Conservation (phyloP, 1,140 invertebrate species). For the Eueides isabella region DNA sequence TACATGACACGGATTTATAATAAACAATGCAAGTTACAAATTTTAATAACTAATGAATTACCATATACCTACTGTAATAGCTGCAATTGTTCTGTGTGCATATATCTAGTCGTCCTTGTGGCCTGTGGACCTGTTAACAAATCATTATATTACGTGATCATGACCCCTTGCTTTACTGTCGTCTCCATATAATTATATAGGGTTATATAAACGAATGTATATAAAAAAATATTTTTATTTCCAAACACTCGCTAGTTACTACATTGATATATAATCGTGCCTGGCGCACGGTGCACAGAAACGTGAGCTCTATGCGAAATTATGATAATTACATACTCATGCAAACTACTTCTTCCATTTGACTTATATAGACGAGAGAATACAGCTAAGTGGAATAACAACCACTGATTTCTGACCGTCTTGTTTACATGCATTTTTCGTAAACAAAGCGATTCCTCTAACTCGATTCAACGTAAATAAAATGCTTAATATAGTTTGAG, state of each 20-base stretch:
- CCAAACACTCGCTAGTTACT: background rate
- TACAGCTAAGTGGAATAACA: background rate
- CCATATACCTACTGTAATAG: background rate
- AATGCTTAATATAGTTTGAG: background rate
- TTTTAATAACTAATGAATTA: background rate
- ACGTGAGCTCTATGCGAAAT: background rate
- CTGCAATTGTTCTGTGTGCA: background rate
- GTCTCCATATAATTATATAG: background rate
- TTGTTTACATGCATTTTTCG: background rate
- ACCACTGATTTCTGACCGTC: background rate
- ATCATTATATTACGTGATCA: slow-evolving; percentile 9
- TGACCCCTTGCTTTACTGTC: background rate
- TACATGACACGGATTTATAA: too few species aligned
- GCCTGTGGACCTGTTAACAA: background rate
- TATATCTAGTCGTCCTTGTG: slow-evolving; percentile 3
- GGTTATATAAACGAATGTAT: too few species aligned
- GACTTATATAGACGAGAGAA: background rate
- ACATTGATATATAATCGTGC: background rate
- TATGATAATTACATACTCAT: background rate
- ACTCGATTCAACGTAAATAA: background rate
- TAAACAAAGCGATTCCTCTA: background rate
- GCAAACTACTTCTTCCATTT: background rate
- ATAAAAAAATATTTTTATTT: background rate
- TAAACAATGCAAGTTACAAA: background rate
- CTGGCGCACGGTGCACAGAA: background rate